Percentiles rank a stretch among this genome's conserved stretches.
Evolutionary conservation across 1,140 invertebrate species (phyloP).

Genomic region (Leptinotarsa lineolata): DNA sequence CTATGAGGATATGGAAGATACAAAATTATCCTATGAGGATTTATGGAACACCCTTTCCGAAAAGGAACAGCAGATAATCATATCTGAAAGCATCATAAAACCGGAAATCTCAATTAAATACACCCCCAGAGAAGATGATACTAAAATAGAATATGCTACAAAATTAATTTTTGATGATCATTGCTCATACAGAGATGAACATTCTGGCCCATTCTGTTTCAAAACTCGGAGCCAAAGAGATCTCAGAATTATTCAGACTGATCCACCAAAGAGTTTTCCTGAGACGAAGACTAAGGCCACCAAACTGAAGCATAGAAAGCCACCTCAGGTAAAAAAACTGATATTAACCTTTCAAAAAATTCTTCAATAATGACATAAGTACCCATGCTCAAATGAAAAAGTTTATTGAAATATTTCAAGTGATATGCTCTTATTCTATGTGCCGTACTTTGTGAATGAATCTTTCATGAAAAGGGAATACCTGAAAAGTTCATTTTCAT

Average conservation of each 20-base stretch:
- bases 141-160: slow-evolving; percentile 57
- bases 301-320: slow-evolving; percentile 35
- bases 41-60: slow-evolving; percentile 69
- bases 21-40: slow-evolving; percentile 70
- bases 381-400: too few relatives aligned
- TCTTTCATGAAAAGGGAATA: too few relatives aligned
- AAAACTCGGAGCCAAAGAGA: slow-evolving; percentile 79
- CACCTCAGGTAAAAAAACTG: slow-evolving; percentile 15
- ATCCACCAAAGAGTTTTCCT: slow-evolving; percentile 46
- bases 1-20: slow-evolving; percentile 68
- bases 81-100: slow-evolving; percentile 77
- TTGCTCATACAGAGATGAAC: slow-evolving; percentile 70
- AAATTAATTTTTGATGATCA: slow-evolving; percentile 61
- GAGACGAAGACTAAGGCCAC: slow-evolving; percentile 37
- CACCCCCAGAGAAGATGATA: slow-evolving; percentile 58
- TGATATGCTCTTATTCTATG: too few relatives aligned
- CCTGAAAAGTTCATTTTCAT: too few relatives aligned
- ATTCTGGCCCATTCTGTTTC: slow-evolving; percentile 79
- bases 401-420: too few relatives aligned
- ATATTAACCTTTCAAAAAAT: too few relatives aligned
- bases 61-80: slow-evolving; percentile 72
- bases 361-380: too few relatives aligned
- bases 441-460: too few relatives aligned
- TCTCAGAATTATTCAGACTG: slow-evolving; percentile 60
- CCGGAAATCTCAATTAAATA: slow-evolving; percentile 73